Conservation (phyloP, 2,888 invertebrate species). For the Ennomos quercinarius region DNA sequence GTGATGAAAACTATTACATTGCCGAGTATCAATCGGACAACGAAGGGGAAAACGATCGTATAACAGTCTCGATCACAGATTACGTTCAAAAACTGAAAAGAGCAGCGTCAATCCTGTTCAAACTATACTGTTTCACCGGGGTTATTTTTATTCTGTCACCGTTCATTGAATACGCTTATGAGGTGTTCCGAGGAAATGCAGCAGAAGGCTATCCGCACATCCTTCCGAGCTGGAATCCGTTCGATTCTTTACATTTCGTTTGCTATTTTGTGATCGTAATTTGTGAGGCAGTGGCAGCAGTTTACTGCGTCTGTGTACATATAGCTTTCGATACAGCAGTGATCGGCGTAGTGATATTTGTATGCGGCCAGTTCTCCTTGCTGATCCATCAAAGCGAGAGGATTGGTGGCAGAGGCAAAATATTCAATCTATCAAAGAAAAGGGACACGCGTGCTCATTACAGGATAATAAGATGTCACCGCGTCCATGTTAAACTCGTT, state of each 20-base stretch:
- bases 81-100: constrained; percentile 57
- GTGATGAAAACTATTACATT: constrained; percentile 32
- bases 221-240: constrained; percentile 63
- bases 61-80: constrained; percentile 35
- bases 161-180: constrained; percentile 58
- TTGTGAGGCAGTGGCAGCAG: constrained; percentile 56
- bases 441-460: constrained; percentile 60
- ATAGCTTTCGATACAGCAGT: constrained; percentile 62
- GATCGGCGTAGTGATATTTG: constrained; percentile 67
- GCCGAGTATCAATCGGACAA: constrained; percentile 49
- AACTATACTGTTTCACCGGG: constrained; percentile 59
- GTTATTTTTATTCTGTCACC: constrained; percentile 62
- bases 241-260: constrained; percentile 47
- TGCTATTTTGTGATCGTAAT: constrained; percentile 55
- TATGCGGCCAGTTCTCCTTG: constrained; percentile 65
- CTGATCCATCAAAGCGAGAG: constrained; percentile 56
- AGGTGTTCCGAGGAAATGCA: constrained; percentile 37
- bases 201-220: constrained; percentile 58
- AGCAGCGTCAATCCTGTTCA: constrained; percentile 49
- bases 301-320: constrained; percentile 64
- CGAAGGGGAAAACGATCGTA: constrained; percentile 35
- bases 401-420: constrained; percentile 59
- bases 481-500: constrained; percentile 53
- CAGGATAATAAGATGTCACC: constrained; percentile 62
- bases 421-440: constrained; percentile 41